Conservation (phyloP, 2,113 vertebrate genomes). For the Glaucidium brasilianum region DNA sequence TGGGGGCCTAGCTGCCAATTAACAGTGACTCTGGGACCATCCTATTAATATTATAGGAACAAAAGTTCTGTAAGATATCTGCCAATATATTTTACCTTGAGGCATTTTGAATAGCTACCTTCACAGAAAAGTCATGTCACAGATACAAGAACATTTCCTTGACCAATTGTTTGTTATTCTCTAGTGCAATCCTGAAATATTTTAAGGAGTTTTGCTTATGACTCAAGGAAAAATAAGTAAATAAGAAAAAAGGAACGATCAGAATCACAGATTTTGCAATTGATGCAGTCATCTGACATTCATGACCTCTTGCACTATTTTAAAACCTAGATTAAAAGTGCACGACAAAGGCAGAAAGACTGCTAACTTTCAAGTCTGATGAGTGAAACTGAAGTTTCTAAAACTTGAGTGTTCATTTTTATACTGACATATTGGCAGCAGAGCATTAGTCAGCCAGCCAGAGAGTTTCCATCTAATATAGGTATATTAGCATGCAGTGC, state of each 20-base stretch:
- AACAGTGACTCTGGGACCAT: background rate
- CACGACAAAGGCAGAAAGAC: background rate
- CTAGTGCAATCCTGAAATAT: background rate
- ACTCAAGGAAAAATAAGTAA: background rate
- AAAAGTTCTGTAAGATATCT: background rate
- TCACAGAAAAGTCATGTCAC: background rate
- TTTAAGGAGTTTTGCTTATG: background rate
- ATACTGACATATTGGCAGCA: background rate
- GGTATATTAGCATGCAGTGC: background rate
- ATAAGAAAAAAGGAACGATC: background rate
- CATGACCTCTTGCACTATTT: background rate
- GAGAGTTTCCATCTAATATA: background rate
- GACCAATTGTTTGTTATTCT: background rate
- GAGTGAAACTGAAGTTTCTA: background rate
- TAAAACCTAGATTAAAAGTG: background rate
- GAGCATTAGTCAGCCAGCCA: slow-evolving; percentile 4
- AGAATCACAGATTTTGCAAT: background rate
- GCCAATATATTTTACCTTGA: background rate
- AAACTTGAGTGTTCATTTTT: background rate
- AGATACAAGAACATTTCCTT: background rate
- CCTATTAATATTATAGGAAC: background rate
- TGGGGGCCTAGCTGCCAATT: background rate
- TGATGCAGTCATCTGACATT: background rate
- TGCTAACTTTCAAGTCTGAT: background rate
- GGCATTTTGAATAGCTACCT: background rate